A percentile compares a stretch with the other conserved stretches of the same genome.
Conservation (phyloP, 2,113 vertebrate genomes). For the Synchiropus splendidus region DNA sequence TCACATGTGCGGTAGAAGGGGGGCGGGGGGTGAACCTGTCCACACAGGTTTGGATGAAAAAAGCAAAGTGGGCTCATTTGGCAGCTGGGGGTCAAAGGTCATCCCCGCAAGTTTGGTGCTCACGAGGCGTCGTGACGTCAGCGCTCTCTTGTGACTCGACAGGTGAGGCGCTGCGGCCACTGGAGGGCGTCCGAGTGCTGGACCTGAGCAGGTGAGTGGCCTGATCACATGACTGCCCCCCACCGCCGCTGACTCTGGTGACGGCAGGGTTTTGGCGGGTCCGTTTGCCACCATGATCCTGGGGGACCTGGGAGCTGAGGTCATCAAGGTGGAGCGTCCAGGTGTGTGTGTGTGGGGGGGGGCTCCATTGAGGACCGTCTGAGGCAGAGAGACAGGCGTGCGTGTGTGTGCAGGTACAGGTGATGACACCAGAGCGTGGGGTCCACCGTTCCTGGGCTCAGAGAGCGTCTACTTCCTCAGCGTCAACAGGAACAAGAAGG, state of each 20-base stretch:
- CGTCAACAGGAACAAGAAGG: constrained; percentile 92
- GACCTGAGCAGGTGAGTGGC: constrained; percentile 76
- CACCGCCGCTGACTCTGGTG: not conserved
- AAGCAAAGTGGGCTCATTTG: too few species aligned
- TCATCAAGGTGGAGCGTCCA: constrained; percentile 93
- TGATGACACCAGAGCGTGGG: constrained; percentile 90
- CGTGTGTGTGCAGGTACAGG: constrained; percentile 68
- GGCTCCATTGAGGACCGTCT: not conserved
- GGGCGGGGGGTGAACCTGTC: too few species aligned
- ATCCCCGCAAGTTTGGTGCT: too few species aligned
- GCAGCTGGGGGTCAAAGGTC: too few species aligned
- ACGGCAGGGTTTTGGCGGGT: constrained; percentile 82
- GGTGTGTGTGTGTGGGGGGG: too few species aligned
- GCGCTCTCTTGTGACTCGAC: too few species aligned
- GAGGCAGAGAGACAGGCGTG: too few species aligned
- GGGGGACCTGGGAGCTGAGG: constrained; percentile 88
- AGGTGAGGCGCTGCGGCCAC: constrained; percentile 55
- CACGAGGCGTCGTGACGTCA: too few species aligned
- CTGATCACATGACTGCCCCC: not conserved
- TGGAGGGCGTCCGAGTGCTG: constrained; percentile 77
- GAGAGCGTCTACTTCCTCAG: constrained; percentile 94
- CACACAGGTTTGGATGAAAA: too few species aligned
- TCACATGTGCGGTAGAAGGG: too few species aligned
- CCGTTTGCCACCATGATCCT: constrained; percentile 96
- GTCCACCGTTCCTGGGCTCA: constrained; percentile 78